Conservation (phyloP, 2,888 invertebrate species). For the Unio delphinus region DNA sequence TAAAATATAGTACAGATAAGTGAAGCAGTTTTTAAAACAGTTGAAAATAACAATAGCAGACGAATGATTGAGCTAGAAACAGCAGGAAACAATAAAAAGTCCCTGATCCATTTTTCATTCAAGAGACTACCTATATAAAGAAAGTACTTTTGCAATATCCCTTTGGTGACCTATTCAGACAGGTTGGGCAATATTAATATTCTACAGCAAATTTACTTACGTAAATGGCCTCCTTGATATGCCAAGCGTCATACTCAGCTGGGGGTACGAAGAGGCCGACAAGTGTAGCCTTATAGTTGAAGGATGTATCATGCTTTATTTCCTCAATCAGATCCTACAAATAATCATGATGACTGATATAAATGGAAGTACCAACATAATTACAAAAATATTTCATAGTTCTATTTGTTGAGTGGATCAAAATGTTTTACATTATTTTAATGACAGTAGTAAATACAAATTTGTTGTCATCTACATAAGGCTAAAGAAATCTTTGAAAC, state of each 20-base stretch:
- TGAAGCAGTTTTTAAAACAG: no score
- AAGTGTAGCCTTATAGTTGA: constrained; percentile 61
- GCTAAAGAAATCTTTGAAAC: no score
- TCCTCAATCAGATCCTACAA: constrained; percentile 64
- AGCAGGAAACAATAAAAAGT: no score
- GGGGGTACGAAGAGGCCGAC: constrained; percentile 66
- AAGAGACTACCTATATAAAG: constrained; percentile 48
- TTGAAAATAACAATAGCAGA: neutral
- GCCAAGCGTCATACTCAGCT: constrained; percentile 69
- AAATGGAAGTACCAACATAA: neutral
- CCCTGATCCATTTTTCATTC: no score
- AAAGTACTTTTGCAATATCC: constrained; percentile 58
- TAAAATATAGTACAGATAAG: no score
- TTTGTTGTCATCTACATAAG: no score
- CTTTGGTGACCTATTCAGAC: constrained; percentile 51
- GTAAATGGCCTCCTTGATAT: constrained; percentile 66
- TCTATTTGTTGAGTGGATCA: no score
- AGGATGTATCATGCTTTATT: constrained; percentile 62
- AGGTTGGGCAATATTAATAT: neutral
- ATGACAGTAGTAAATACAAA: no score
- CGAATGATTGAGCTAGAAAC: neutral
- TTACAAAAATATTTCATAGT: no score
- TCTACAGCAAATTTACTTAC: constrained; percentile 41
- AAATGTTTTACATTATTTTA: no score
- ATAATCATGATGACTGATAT: neutral